Percentiles rank a stretch among this genome's conserved stretches.
Evolutionary conservation across 2,797 vertebrate genomes (phyloP).

Genomic region (Astyanax mexicanus): DNA sequence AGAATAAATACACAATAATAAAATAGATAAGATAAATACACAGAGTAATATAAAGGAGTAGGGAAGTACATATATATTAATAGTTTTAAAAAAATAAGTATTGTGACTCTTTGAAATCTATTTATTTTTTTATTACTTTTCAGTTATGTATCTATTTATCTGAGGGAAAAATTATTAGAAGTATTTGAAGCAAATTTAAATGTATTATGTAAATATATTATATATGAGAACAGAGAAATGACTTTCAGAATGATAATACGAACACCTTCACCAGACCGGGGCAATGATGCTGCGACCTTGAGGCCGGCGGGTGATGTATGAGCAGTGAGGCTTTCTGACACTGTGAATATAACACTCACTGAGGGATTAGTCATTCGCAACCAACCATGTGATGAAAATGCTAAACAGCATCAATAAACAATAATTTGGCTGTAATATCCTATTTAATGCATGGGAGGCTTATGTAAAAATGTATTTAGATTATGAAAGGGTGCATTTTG

Average conservation of each 20-base stretch:
- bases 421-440: neutral
- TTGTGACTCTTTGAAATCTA: no score
- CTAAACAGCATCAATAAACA: neutral
- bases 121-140: no score
- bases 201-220: no score
- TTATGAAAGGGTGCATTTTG: neutral
- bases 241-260: constrained; percentile 7
- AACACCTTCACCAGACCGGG: neutral
- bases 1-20: no score
- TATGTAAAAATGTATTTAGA: constrained; percentile 4
- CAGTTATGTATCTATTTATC: no score
- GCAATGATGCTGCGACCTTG: constrained; percentile 9
- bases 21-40: no score
- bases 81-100: no score
- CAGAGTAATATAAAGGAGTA: no score
- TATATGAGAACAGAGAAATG: no score
- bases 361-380: neutral
- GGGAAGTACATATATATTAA: no score
- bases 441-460: neutral
- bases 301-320: neutral
- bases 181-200: no score
- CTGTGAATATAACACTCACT: neutral
- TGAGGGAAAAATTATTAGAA: no score
- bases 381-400: constrained; percentile 12
- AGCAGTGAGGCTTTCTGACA: neutral